These are phyloP conservation scores for Gymnosoma rotundatum DNA, from an alignment of 2,888 invertebrate species.

Conservation along the genomic window DNA sequence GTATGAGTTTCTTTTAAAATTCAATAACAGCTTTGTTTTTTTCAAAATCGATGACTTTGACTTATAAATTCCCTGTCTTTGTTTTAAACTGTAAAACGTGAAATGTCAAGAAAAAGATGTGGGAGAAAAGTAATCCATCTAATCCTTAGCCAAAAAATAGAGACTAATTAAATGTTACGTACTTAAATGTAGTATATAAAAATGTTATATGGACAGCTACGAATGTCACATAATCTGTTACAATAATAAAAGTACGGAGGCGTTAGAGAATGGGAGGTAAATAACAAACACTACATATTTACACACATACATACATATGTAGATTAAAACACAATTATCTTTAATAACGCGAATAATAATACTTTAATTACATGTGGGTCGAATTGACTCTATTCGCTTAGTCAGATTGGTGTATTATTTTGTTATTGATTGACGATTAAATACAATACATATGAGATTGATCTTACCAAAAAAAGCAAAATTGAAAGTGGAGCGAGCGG, in stretches of 20 bases:
- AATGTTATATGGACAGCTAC: too few relatives aligned
- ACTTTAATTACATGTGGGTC: slow-evolving; percentile 49
- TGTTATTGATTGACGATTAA: slow-evolving; percentile 7
- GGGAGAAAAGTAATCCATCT: too few relatives aligned
- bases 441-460: slow-evolving; percentile 58
- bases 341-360: slow-evolving; percentile 60
- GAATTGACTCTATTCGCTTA: slow-evolving; percentile 28
- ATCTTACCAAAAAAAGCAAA: slow-evolving; percentile 66
- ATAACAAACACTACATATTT: background rate
- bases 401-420: slow-evolving; percentile 10
- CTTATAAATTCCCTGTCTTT: background rate
- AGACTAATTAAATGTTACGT: too few relatives aligned
- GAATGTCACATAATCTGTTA: too few relatives aligned
- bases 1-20: slow-evolving; percentile 5
- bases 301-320: background rate
- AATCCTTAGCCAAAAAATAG: too few relatives aligned
- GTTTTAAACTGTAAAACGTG: background rate
- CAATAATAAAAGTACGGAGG: background rate
- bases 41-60: background rate
- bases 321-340: slow-evolving; percentile 32
- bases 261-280: slow-evolving; percentile 21
- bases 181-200: too few relatives aligned
- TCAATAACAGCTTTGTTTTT: background rate
- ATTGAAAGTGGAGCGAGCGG: slow-evolving; percentile 55
- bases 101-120: too few relatives aligned